These are phyloP conservation scores for Aphelinus atriplicis DNA, from an alignment of 1,140 invertebrate species.

Conservation along the genomic window DNA sequence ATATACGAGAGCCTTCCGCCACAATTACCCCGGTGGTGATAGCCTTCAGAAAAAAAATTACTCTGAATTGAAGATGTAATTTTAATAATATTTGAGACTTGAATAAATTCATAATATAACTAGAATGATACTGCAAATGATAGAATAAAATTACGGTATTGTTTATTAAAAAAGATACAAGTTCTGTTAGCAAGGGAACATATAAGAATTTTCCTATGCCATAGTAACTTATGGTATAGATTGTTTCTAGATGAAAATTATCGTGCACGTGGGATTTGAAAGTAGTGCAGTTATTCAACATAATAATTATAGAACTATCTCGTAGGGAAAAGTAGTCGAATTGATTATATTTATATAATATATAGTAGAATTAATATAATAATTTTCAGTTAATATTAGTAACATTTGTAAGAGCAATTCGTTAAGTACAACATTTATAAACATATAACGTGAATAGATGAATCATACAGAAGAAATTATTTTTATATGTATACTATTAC, in stretches of 20 bases:
- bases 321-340: neutral
- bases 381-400: conserved; percentile 42
- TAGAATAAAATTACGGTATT: neutral
- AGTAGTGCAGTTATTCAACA: neutral
- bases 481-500: conserved; percentile 31
- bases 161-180: conserved; percentile 19
- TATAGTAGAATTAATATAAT: conserved; percentile 43
- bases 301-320: neutral
- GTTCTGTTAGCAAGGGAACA: neutral
- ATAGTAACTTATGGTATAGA: neutral
- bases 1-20: no score
- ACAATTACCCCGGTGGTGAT: no score
- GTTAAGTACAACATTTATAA: conserved; percentile 57
- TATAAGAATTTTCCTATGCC: neutral
- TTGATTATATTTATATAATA: conserved; percentile 45
- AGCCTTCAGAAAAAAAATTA: no score
- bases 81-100: no score
- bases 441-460: conserved; percentile 35
- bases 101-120: no score
- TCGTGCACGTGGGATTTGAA: neutral
- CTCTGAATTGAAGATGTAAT: no score
- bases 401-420: conserved; percentile 46
- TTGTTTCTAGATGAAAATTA: conserved; percentile 4
- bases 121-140: no score
- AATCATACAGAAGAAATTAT: neutral